Evolutionary conservation across 2,113 vertebrate species (phyloP).

Genomic region (Mirza zaza): DNA sequence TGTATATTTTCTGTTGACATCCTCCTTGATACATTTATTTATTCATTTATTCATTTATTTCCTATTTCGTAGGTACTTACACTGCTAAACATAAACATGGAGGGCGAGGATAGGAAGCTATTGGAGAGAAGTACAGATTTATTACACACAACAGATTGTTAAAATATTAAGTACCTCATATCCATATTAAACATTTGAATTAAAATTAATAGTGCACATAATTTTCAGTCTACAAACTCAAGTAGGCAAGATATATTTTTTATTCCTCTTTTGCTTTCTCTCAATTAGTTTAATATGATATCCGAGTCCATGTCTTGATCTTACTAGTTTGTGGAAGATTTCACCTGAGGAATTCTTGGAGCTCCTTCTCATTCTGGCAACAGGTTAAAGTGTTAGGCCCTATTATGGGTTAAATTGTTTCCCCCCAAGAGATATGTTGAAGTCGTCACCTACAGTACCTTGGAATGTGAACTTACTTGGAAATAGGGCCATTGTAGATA

Average conservation of each 20-base stretch:
- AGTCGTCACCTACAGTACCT: not conserved
- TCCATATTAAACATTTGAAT: not conserved
- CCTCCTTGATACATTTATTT: not conserved
- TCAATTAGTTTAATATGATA: not conserved
- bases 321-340: not conserved
- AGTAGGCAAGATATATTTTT: not conserved
- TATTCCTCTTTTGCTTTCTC: not conserved
- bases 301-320: not conserved
- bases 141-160: not conserved
- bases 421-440: not conserved
- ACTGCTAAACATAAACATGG: slow-evolving; percentile 4
- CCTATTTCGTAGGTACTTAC: slow-evolving; percentile 8
- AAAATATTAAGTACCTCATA: not conserved
- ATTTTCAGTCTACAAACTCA: slow-evolving; percentile 15
- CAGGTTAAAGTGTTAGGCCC: not conserved
- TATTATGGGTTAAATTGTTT: not conserved
- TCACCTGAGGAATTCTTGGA: not conserved
- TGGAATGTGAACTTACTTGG: not conserved
- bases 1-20: slow-evolving; percentile 31
- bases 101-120: not conserved
- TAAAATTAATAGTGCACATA: not conserved
- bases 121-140: not conserved
- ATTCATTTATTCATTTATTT: slow-evolving; percentile 62
- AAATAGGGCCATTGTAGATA: not conserved
- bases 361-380: not conserved